Evolutionary conservation across 2,888 invertebrate species (phyloP), one percentile per base, ranked within the genome.

Genomic region (Platynereis dumerilii): DNA sequence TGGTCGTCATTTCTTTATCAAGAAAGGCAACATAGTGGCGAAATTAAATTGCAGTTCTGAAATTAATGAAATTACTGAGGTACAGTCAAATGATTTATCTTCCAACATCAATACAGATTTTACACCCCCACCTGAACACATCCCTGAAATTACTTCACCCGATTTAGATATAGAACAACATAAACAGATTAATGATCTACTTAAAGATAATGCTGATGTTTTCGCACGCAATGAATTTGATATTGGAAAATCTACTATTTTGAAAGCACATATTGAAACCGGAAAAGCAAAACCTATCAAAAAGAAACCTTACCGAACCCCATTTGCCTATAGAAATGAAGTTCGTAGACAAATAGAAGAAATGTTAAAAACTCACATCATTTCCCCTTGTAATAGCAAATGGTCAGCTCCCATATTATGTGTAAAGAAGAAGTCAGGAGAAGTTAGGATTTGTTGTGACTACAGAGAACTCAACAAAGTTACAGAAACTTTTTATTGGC

Each of bases 291-390:
- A n/a, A 5, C 48, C 48, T 22, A n/a, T 48, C 17, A n/a, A n/a
- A n/a, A 48, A 48, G 20, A 48, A 48, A n/a, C 48, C 48, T 12
- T 48, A 48, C 22, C 7, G 48, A n/a, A 48, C 48, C 48, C 48
- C 48, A n/a, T 48, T 48, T 48, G 48, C 48, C 5, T 48, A 48
- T n/a, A 5, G 48, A n/a, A n/a, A n/a, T 10, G 48, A 48, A 48
- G 48, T 48, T n/a, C 7, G 17, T 10, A n/a, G n/a, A 5, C 48
- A 48, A 48, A 20, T 48, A 3, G n/a, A 48, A 20, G 48, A 48
- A 48, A 48, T 48, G 48, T 12, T 48, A 3, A 48, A 48, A 48
- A n/a, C 48, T 10, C 5, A 48, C 5, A 12, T 48, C 3, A 48
- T 48, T 20, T 48, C 48, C n/a, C 48, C n/a, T 7, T 20, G 7